A percentile compares a stretch with the other conserved stretches of the same genome.
Evolutionary conservation across 2,888 invertebrate species (phyloP).

Genomic region (Carabus problematicus): DNA sequence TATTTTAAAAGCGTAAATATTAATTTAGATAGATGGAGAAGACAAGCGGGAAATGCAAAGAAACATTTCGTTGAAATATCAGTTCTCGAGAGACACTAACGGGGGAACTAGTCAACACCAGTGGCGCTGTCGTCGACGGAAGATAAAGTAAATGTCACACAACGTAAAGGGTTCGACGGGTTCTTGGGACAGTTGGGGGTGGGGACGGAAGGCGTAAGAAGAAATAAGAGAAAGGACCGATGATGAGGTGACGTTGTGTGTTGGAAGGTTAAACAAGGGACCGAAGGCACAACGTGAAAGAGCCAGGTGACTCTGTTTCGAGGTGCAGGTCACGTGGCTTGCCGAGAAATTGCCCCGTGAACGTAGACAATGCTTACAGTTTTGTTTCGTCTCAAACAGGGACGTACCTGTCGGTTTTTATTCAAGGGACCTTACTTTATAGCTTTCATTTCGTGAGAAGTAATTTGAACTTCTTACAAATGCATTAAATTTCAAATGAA

Average conservation of each 20-base stretch:
- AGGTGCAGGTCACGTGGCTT: constrained; percentile 28
- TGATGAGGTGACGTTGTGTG: constrained; percentile 8
- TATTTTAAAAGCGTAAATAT: constrained; percentile 9
- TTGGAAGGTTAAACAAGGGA: too few relatives aligned
- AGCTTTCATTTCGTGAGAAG: too few relatives aligned
- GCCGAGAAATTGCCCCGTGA: constrained; percentile 27
- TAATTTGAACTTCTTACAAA: too few relatives aligned
- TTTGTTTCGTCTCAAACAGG: not conserved
- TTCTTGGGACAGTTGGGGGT: not conserved
- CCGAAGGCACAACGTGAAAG: too few relatives aligned
- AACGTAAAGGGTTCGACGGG: constrained; percentile 14
- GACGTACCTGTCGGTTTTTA: not conserved
- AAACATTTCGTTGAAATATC: constrained; percentile 27
- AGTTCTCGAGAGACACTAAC: constrained; percentile 28
- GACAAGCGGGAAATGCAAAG: not conserved
- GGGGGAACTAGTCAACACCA: constrained; percentile 6
- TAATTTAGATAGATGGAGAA: not conserved
- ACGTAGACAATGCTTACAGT: constrained; percentile 28
- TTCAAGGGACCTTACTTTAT: too few relatives aligned
- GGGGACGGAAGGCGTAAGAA: not conserved
- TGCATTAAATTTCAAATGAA: too few relatives aligned
- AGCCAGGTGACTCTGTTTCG: constrained; percentile 1
- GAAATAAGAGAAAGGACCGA: not conserved
- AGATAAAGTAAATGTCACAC: constrained; percentile 29
- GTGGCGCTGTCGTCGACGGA: constrained; percentile 1